These are phyloP conservation scores for Oscheius sp. DNA, from an alignment of 2,888 invertebrate genomes.

Conservation along the genomic window DNA sequence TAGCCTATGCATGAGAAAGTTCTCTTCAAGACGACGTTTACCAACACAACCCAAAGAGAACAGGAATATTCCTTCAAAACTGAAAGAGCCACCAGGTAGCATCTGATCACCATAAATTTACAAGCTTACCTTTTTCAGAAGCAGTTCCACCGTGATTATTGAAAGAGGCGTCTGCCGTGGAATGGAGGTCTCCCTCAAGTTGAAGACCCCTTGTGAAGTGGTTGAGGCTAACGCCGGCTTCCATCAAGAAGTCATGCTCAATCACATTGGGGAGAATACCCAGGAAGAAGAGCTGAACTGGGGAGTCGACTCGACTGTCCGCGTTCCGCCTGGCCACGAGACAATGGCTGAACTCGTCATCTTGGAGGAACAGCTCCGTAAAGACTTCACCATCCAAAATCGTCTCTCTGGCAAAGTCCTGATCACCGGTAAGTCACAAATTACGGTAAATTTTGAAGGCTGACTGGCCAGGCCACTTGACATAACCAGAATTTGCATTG, in stretches of 20 bases:
- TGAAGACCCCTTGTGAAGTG: constrained; percentile 74
- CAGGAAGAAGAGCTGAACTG: constrained; percentile 73
- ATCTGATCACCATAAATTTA: no score
- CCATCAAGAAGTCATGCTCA: constrained; percentile 73
- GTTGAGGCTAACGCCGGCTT: constrained; percentile 75
- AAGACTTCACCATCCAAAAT: constrained; percentile 73
- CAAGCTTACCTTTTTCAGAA: constrained; percentile 47
- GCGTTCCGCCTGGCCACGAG: constrained; percentile 73
- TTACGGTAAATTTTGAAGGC: neutral
- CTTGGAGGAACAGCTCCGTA: constrained; percentile 72
- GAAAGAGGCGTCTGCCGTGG: constrained; percentile 62
- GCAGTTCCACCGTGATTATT: constrained; percentile 72
- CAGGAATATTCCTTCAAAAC: constrained; percentile 74
- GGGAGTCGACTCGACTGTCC: constrained; percentile 74
- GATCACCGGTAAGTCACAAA: constrained; percentile 51
- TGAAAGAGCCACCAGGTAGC: constrained; percentile 71
- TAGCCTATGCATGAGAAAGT: constrained; percentile 61
- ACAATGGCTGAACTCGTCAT: constrained; percentile 74
- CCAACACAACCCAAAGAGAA: constrained; percentile 73
- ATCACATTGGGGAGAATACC: constrained; percentile 73
- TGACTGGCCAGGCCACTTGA: constrained; percentile 27
- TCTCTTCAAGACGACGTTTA: constrained; percentile 73
- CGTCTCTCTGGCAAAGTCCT: constrained; percentile 73
- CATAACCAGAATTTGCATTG: constrained; percentile 36
- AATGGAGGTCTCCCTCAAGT: constrained; percentile 69